These are phyloP conservation scores for Hipposideros larvatus DNA, from an alignment of 2,797 vertebrate species.

Conservation along the genomic window DNA sequence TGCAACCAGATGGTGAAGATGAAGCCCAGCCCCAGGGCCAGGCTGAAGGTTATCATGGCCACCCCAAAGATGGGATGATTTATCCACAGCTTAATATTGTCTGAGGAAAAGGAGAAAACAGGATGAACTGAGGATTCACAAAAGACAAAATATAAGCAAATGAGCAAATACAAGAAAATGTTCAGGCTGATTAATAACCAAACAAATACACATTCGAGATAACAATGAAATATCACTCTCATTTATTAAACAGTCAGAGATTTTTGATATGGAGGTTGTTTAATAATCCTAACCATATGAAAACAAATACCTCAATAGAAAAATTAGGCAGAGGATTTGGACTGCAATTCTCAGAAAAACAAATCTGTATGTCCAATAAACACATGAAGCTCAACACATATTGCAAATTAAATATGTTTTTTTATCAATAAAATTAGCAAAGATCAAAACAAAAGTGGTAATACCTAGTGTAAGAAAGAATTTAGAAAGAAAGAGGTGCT, in stretches of 20 bases:
- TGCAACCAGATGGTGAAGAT: slow-evolving; percentile 70
- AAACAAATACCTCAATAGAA: neutral
- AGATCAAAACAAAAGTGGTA: slow-evolving; percentile 32
- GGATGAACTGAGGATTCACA: neutral
- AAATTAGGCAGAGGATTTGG: neutral
- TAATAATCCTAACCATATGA: neutral
- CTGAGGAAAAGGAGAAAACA: slow-evolving; percentile 61
- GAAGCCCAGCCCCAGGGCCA: slow-evolving; percentile 66
- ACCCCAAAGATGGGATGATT: slow-evolving; percentile 1
- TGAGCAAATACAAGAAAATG: neutral
- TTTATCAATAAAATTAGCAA: neutral
- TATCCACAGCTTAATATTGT: slow-evolving; percentile 63
- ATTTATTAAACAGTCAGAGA: neutral
- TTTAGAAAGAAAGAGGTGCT: slow-evolving; percentile 9
- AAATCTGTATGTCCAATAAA: neutral
- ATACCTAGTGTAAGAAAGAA: neutral
- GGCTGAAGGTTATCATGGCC: slow-evolving; percentile 58
- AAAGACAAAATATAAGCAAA: neutral
- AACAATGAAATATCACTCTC: neutral
- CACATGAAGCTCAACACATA: neutral
- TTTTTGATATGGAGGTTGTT: neutral
- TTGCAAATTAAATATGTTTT: neutral
- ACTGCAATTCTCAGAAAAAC: slow-evolving; percentile 16
- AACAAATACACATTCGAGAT: slow-evolving; percentile 34
- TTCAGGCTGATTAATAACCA: neutral